Evolutionary conservation across 2,888 invertebrate species (phyloP).

Genomic region (Schizaphis graminum): DNA sequence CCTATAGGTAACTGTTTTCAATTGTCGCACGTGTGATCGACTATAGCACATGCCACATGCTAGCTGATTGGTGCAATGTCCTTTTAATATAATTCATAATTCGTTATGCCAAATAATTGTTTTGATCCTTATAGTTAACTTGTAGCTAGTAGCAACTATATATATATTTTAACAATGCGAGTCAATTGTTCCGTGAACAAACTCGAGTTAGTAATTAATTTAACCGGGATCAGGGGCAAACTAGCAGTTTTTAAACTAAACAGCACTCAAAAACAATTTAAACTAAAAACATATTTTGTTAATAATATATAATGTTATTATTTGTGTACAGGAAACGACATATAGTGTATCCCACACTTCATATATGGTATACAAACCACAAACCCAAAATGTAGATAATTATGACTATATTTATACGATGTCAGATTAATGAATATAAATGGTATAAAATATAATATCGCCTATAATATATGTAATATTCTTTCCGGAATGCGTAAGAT

Average conservation of each 20-base stretch:
- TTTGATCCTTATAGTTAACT: background rate
- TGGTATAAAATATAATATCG: no score
- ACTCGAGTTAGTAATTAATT: background rate
- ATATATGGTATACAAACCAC: background rate
- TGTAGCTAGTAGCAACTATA: background rate
- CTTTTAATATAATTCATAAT: background rate
- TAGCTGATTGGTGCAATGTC: background rate
- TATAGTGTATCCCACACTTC: background rate
- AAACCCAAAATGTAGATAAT: background rate
- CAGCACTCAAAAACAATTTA: background rate
- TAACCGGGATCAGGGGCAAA: background rate
- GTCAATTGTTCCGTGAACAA: background rate
- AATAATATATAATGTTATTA: background rate
- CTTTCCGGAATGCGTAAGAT: no score
- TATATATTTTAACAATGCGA: background rate
- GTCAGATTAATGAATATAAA: background rate
- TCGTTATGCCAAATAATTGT: background rate
- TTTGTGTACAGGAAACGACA: background rate
- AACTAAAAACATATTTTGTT: background rate
- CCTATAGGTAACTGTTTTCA: background rate
- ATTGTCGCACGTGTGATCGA: background rate
- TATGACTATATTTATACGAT: background rate
- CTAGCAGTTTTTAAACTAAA: background rate
- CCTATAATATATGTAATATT: no score
- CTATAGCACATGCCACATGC: background rate